Percentiles rank a stretch among this genome's conserved stretches.
These are phyloP conservation scores for Cirrhinus molitorella DNA, from an alignment of 2,797 vertebrate genomes.

Conservation along the genomic window DNA sequence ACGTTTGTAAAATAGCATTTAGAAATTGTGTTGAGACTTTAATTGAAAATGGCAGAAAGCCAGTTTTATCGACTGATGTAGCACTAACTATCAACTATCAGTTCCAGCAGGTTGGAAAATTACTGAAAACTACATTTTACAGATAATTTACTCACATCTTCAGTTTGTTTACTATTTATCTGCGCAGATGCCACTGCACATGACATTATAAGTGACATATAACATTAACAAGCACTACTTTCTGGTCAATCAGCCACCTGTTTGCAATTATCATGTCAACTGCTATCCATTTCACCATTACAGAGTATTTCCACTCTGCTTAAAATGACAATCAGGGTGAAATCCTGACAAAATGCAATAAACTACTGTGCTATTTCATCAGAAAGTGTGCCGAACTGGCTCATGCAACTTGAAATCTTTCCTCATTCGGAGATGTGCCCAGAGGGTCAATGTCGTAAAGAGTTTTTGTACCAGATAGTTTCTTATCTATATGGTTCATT, in stretches of 20 bases:
- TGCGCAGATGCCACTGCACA: slow-evolving; percentile 8
- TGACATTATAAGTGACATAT: neutral
- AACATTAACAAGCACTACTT: slow-evolving; percentile 5
- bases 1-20: slow-evolving; percentile 39
- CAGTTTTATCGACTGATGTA: neutral
- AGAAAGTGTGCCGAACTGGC: neutral
- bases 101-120: neutral
- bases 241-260: neutral
- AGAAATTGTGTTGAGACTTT: slow-evolving; percentile 9
- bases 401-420: no score
- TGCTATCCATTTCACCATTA: slow-evolving; percentile 18
- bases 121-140: neutral
- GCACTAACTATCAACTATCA: neutral
- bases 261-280: slow-evolving; percentile 14
- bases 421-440: neutral
- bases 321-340: neutral
- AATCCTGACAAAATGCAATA: neutral
- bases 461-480: neutral
- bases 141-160: neutral
- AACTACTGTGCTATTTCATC: neutral
- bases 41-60: no score
- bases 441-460: neutral
- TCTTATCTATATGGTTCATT: neutral
- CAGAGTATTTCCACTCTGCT: neutral
- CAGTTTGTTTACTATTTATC: neutral